A percentile compares a stretch with the other conserved stretches of the same genome.
These are phyloP conservation scores for Megaceryle maxima DNA, from an alignment of 2,113 vertebrate genomes.

Conservation along the genomic window DNA sequence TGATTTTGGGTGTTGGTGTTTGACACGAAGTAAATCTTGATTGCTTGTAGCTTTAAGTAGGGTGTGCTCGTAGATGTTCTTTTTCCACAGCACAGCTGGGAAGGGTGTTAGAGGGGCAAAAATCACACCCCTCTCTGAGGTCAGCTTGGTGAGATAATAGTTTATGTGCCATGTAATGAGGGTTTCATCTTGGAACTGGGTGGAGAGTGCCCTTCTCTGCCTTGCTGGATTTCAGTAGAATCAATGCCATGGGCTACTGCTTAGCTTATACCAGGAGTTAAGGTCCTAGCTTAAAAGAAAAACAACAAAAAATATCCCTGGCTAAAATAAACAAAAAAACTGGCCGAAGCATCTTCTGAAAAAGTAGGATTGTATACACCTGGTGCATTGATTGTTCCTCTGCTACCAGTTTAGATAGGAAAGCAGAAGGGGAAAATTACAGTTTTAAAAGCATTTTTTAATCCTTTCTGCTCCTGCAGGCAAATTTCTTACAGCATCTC, in stretches of 20 bases:
- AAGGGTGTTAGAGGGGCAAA: not conserved
- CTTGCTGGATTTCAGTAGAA: not conserved
- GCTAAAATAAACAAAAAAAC: not conserved
- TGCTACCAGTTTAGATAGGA: not conserved
- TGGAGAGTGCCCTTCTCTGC: not conserved
- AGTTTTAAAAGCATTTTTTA: not conserved
- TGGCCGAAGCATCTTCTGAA: no score
- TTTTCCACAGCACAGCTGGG: not conserved
- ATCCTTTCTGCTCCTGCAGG: not conserved
- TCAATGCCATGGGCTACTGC: not conserved
- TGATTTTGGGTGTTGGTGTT: not conserved
- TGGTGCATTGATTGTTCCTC: no score
- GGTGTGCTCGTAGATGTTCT: not conserved
- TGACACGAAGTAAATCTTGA: not conserved
- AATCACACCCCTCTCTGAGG: not conserved
- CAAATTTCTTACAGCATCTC: not conserved
- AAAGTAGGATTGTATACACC: no score
- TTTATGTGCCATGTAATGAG: not conserved
- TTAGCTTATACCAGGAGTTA: not conserved
- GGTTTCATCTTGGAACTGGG: not conserved
- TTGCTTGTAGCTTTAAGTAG: not conserved
- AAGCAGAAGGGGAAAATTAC: not conserved
- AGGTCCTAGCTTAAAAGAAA: not conserved
- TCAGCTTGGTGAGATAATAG: not conserved
- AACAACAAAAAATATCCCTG: not conserved